Evolutionary conservation across 2,113 vertebrate genomes (phyloP).

Genomic region (Ophiodon elongatus): DNA sequence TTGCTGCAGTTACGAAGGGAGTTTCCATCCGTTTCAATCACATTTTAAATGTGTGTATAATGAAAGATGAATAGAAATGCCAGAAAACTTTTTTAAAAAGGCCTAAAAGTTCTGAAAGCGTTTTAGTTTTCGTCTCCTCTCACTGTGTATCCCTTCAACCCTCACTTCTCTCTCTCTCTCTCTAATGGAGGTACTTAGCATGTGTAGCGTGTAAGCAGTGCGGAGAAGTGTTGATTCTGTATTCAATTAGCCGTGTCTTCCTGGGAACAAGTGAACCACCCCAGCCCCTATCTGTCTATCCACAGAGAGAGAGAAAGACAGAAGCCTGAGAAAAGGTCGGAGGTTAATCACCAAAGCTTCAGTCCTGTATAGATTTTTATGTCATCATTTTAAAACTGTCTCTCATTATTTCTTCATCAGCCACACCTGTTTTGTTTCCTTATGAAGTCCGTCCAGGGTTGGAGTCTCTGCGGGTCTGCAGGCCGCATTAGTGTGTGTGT

Average conservation of each 20-base stretch:
- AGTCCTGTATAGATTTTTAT: conserved; percentile 24
- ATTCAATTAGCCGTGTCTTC: conserved; percentile 78
- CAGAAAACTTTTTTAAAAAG: not conserved
- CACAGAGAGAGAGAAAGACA: not conserved
- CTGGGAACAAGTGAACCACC: conserved; percentile 57
- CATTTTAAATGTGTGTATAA: conserved; percentile 14
- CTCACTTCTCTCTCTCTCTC: conserved; percentile 24
- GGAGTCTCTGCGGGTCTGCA: not conserved
- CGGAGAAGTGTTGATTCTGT: conserved; percentile 75
- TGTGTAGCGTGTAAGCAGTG: conserved; percentile 76
- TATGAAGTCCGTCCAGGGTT: conserved; percentile 3
- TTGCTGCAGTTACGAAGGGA: not conserved
- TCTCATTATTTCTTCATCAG: conserved; percentile 28
- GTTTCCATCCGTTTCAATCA: not conserved
- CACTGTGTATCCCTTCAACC: conserved; percentile 15
- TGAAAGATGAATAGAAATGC: not conserved
- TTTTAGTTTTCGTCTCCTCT: conserved; percentile 31
- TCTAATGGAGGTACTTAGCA: conserved; percentile 73
- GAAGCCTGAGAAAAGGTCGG: conserved; percentile 29
- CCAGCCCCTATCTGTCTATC: conserved; percentile 36
- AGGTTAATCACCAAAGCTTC: conserved; percentile 57
- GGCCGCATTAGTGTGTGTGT: not conserved
- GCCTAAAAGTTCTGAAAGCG: conserved; percentile 9
- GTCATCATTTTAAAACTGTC: conserved; percentile 25
- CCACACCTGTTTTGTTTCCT: conserved; percentile 6